Evolutionary conservation across 2,797 vertebrate genomes (phyloP), one percentile per base, ranked within the genome.

Genomic region (Rhynchotus rufescens): DNA sequence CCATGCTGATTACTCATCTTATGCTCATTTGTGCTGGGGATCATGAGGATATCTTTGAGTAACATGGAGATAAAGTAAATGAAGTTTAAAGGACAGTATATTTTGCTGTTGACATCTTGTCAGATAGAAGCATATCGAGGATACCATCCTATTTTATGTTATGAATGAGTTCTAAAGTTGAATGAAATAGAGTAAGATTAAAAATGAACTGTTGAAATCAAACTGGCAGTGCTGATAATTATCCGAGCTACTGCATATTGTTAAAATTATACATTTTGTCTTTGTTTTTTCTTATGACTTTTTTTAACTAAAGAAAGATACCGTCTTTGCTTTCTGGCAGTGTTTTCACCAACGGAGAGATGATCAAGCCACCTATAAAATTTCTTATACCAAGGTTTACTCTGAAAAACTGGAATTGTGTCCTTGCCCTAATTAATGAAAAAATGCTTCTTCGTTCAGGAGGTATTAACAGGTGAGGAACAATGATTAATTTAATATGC

Each of bases 341-440:
- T 79, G 97, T 98, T 93, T 98, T 98, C 90, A 98, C 96, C 89
- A 98, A 97, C 10, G 97, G 97, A 95, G 95, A 98, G 56, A 52
- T 98, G 22, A 96, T 97, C 73, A 93, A 94, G 81, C 94, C 97
- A 84, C 95, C 98, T 45, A 80, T 92, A 84, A 97, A 97, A 61
- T 92, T 98, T 62, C 84, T 98, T 13, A 97, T 98, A 87, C 97
- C 97, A 57, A 98, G 97, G 80, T 97, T 98, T 85, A 98, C 96
- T 22, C 96, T 97, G 3, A 97, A 69, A 76, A 98, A 94, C 66
- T 98, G 98, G 98, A 96, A 97, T 65, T 93, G 90, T 1, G 97
- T 98, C 78, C 97, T 98, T 95, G 82, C 95, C 61, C 86, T 96
- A 81, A 94, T 98, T 54, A 98, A 97, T 15, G 97, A 98, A 87